phyloP scores from a whole-genome alignment of 2,888 invertebrate species.

The Noctua pronuba region DNA sequence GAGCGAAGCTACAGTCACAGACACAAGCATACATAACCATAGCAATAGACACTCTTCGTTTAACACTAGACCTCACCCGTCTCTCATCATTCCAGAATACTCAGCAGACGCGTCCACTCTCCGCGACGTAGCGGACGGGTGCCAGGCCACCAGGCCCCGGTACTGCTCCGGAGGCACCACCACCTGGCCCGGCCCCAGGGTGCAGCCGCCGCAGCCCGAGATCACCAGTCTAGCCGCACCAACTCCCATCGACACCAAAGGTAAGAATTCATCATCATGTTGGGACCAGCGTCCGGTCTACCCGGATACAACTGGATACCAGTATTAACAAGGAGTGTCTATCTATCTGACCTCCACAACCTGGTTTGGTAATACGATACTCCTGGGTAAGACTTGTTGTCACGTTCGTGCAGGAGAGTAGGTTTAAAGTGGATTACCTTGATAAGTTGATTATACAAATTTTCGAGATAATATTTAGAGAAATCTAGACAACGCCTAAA shows the following conservation, averaged over 20 bases:
- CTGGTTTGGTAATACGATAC: too few relatives aligned
- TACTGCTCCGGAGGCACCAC: constrained; percentile 90
- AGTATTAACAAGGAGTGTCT: neutral
- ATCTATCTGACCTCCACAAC: neutral
- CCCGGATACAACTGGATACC: neutral
- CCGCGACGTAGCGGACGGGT: constrained; percentile 89
- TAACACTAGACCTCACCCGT: neutral
- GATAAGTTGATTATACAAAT: neutral
- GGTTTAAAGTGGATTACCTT: neutral
- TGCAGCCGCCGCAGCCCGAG: constrained; percentile 87
- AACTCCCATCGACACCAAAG: constrained; percentile 88
- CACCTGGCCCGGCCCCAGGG: constrained; percentile 89
- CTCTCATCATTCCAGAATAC: constrained; percentile 78
- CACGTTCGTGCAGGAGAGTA: neutral
- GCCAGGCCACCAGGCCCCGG: constrained; percentile 89
- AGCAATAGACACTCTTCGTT: neutral
- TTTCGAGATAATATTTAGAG: neutral
- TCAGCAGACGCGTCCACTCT: constrained; percentile 87
- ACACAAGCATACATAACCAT: too few relatives aligned
- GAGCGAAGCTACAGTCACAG: too few relatives aligned
- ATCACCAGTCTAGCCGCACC: constrained; percentile 84
- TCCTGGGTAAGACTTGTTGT: neutral
- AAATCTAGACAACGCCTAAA: too few relatives aligned
- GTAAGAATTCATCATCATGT: constrained; percentile 67
- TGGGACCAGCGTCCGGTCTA: neutral